These are phyloP conservation scores for Ptyas mucosa DNA, from an alignment of 2,113 vertebrate genomes.

Conservation along the genomic window DNA sequence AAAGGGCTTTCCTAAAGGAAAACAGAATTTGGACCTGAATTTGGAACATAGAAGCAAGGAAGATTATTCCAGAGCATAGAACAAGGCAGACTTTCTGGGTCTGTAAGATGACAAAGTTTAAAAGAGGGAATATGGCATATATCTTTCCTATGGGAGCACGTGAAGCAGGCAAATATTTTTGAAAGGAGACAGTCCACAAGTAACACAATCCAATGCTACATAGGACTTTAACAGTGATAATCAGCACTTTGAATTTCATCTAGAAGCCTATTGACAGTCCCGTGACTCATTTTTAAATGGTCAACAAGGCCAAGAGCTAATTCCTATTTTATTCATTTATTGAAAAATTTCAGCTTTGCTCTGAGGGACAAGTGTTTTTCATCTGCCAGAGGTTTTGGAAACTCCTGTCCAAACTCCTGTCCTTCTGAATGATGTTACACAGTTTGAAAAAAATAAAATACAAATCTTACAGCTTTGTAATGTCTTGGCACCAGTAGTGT, in stretches of 20 bases:
- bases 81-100: too few species aligned
- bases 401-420: background rate
- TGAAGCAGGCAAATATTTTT: background rate
- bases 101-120: too few species aligned
- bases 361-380: background rate
- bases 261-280: background rate
- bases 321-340: background rate
- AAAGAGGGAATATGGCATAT: too few species aligned
- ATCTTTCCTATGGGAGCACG: too few species aligned
- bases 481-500: slow-evolving; percentile 28
- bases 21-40: too few species aligned
- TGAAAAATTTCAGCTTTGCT: background rate
- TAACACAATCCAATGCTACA: background rate
- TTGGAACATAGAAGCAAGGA: too few species aligned
- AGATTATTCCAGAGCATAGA: too few species aligned
- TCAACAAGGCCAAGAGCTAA: background rate
- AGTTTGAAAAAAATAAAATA: background rate
- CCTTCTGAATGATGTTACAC: background rate
- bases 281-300: background rate
- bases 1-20: too few species aligned
- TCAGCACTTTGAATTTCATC: background rate
- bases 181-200: background rate
- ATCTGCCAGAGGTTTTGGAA: background rate
- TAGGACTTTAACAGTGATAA: background rate
- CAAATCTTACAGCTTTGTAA: background rate